Base-by-base conservation (phyloP, 53 echinoderm and acorn worm species). In the Temnopleurus reevesii region DNA sequence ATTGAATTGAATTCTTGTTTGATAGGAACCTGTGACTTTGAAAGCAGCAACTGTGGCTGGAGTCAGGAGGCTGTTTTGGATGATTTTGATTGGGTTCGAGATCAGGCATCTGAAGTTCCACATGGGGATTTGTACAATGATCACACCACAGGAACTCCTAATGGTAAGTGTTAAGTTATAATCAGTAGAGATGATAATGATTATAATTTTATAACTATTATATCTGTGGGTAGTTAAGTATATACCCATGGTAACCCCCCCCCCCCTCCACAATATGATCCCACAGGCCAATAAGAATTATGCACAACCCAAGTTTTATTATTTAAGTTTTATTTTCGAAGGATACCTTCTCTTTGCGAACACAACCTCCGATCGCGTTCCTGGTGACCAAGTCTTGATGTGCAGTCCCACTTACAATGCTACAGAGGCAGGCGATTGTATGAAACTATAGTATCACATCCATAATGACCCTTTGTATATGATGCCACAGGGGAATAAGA, bases 371-470 rank as follows among this genome's bases (percentile, higher is more conserved):
- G 46, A 89, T 2, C 77, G 84, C n/a, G 12, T 44, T 8, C 54
- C 85, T 0, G 93, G 93, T 0, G 91, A 92, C 55, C 90, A 79
- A 53, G 95, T 93, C 23, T 38, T 89, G 46, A 55, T 95, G 0
- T 41, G 80, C 76, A 92, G 92, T n/a, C 93, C 91, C 0, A 1
- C 33, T 0, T 90, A 86, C 64, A 61, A 65, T 21, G 87, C 87
- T 8, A 89, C 89, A 21, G 36, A 54, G 55, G 89, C 88, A 34
- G 92, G 88, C 7, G 93, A 91, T 45, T 95, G 95, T 81, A 88
- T 95, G 55, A 93, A 61, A 0, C 90, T 95, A 63, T 95, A 91
- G 92, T 95, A 93, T 61, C 95, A 95, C 84, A 89, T 95, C 82
- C 83, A 93, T 25, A 91, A 66, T 30, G 47, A 87, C 33, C 45